These are phyloP conservation scores for Euschistus heros DNA, from an alignment of 1,140 invertebrate species.

Conservation along the genomic window DNA sequence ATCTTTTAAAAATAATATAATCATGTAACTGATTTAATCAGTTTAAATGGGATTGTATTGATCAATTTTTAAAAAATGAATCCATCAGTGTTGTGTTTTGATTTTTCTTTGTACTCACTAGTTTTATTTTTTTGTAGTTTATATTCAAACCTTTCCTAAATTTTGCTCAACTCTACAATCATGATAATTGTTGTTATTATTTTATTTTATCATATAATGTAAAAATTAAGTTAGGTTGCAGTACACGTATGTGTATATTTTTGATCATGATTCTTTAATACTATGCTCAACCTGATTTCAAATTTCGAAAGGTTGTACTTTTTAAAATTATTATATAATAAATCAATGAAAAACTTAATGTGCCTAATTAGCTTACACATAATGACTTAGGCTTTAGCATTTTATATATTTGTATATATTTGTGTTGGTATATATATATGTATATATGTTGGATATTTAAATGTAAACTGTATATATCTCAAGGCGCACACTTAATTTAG, in stretches of 20 bases:
- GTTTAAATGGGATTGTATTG: too few species aligned
- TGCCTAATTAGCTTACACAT: slow-evolving; percentile 6
- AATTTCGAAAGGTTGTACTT: slow-evolving; percentile 1
- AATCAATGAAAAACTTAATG: not conserved
- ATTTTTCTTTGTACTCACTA: not conserved
- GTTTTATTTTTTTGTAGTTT: not conserved
- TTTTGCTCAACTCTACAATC: not conserved
- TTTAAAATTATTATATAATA: not conserved
- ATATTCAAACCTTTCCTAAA: not conserved
- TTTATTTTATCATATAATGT: not conserved
- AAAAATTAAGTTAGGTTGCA: too few species aligned
- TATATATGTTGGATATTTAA: too few species aligned
- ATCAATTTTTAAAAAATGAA: too few species aligned
- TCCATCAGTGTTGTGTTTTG: not conserved
- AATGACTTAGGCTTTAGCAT: slow-evolving; percentile 1
- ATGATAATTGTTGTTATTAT: not conserved
- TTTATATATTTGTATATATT: slow-evolving; percentile 3
- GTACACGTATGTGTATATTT: not conserved
- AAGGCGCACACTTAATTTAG: too few species aligned
- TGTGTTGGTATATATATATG: not conserved
- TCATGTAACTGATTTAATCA: too few species aligned
- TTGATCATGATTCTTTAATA: not conserved
- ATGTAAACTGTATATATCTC: too few species aligned
- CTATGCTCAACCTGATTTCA: not conserved
- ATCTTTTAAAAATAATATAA: too few species aligned